Evolutionary conservation across 2,797 vertebrate genomes (phyloP), one percentile per base, ranked within the genome.

Genomic region (Scarus forsteni): DNA sequence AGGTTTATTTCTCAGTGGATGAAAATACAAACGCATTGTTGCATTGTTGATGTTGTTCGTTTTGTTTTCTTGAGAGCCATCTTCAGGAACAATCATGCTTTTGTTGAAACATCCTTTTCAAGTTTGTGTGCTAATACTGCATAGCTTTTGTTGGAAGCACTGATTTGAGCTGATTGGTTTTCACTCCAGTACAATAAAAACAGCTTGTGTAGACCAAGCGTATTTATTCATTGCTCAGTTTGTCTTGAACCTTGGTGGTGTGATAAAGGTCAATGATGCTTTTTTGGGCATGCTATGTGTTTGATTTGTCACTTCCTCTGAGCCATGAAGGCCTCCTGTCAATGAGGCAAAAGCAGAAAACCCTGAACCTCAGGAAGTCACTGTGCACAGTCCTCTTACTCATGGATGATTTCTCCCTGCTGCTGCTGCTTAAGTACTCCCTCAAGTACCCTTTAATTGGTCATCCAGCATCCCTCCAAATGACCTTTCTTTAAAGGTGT

Each of bases 321-420:
- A 53, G 40, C 35, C 43, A 42, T 8, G 1, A 7, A 36, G 19
- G 3, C n/a, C 0, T 65, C 14, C 27, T 19, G 3, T 0, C 19
- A 42, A 2, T 54, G 54, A 52, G 34, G n/a, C 1, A 0, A 46
- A 15, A 36, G 50, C 11, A 34, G 11, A 13, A 27, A 51, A 19
- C 49, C 13, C 16, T 18, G 11, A 12, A 18, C 9, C 48, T 19
- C 10, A 48, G 40, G 35, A 15, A 14, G 34, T 63, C 19, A 39
- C 6, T 3, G 60, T 59, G 54, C 43, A 3, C 2, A 39, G 38
- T 10, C 38, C 36, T 45, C 40, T 40, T 10, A 60, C 45, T 62
- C 10, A 59, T 18, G 16, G 7, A 46, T 72, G 51, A 73, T 66
- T 48, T 15, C n/a, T 39, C 36, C 8, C 15, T 8, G 11, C 19